Conservation (phyloP, 2,888 invertebrate genomes). For the Lasioglossum morio region DNA sequence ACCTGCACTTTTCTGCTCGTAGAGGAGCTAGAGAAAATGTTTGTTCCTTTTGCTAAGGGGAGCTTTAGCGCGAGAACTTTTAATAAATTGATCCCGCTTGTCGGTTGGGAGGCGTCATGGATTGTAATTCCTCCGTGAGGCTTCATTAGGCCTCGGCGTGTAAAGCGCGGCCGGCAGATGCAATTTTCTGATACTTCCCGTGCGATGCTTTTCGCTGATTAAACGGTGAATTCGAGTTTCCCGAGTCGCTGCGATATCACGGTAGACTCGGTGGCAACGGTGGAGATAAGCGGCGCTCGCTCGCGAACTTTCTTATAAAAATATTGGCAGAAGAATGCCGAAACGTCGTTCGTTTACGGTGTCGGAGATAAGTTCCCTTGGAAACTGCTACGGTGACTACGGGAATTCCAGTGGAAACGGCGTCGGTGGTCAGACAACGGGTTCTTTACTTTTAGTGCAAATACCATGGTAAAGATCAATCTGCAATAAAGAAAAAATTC, state of each 20-base stretch:
- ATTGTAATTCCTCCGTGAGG: conserved; percentile 2
- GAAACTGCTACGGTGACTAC: neutral
- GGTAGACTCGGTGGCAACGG: neutral
- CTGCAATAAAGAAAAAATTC: neutral
- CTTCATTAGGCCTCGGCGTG: neutral
- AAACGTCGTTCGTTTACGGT: conserved; percentile 3
- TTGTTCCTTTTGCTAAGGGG: neutral
- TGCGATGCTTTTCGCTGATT: neutral
- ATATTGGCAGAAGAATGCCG: conserved; percentile 18
- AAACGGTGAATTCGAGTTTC: neutral
- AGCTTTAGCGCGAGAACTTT: neutral
- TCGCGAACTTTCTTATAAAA: conserved; percentile 24
- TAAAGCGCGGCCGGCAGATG: conserved; percentile 15
- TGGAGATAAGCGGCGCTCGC: neutral
- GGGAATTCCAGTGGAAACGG: conserved; percentile 4
- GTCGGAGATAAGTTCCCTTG: conserved; percentile 11
- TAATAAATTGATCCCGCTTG: neutral
- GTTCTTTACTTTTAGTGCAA: neutral
- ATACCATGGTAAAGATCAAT: neutral
- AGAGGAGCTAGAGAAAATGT: neutral
- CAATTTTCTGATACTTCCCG: conserved; percentile 14
- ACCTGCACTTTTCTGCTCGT: neutral
- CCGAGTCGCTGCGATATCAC: neutral
- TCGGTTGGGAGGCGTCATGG: neutral
- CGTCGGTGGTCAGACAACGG: conserved; percentile 20